These are phyloP conservation scores for Steatocranus sp. DNA, from an alignment of 2,797 vertebrate genomes.

Conservation along the genomic window DNA sequence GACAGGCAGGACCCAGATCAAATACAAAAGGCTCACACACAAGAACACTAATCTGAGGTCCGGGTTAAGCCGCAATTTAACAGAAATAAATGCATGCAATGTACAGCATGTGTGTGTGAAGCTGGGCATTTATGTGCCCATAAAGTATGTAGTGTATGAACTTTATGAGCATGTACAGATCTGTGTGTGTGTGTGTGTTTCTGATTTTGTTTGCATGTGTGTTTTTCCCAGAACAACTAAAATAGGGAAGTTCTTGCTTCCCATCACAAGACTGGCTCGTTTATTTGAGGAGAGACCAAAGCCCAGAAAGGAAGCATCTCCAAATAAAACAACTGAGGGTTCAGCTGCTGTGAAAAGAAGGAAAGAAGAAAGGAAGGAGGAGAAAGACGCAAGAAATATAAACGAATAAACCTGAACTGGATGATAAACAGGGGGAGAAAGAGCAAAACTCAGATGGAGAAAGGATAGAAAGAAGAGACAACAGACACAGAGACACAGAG, in stretches of 20 bases:
- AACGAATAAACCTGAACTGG: not conserved
- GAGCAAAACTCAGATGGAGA: not conserved
- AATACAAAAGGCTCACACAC: not conserved
- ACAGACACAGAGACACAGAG: not conserved
- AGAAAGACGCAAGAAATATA: not conserved
- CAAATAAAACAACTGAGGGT: constrained; percentile 28
- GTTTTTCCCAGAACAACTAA: constrained; percentile 11
- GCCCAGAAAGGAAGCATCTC: constrained; percentile 40
- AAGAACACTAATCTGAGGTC: not conserved
- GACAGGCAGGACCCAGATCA: not conserved
- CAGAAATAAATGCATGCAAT: not conserved
- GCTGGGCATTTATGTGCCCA: not conserved
- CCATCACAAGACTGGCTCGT: constrained; percentile 57
- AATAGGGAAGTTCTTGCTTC: constrained; percentile 53
- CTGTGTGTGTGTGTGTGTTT: not conserved
- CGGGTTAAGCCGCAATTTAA: not conserved
- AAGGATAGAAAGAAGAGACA: not conserved
- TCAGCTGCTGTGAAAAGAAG: constrained; percentile 7
- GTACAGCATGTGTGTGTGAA: not conserved
- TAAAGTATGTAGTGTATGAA: not conserved
- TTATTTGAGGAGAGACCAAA: constrained; percentile 37
- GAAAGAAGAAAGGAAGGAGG: not conserved
- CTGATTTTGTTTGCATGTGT: not conserved
- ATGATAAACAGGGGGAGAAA: not conserved
- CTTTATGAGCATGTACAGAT: not conserved